A percentile compares a stretch with the other conserved stretches of the same genome.
phyloP scores from a whole-genome alignment of 2,113 vertebrate genomes.

The Columba janthina region DNA sequence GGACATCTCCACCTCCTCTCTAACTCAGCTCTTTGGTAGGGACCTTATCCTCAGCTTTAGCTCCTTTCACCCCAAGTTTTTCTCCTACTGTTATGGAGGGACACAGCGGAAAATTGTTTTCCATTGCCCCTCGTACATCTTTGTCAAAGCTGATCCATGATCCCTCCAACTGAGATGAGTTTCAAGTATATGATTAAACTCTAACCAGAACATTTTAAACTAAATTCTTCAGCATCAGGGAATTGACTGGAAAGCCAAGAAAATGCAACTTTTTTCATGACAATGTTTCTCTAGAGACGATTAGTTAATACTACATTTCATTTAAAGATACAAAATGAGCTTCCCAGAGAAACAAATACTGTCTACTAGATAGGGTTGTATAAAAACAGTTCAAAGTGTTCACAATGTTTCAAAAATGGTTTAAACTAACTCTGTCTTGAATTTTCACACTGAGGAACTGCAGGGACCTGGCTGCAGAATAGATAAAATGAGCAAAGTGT shows the following conservation, averaged over 20 bases:
- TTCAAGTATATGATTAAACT: neutral
- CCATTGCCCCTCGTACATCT: neutral
- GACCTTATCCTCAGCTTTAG: neutral
- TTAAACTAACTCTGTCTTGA: neutral
- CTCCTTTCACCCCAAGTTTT: neutral
- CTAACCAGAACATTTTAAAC: neutral
- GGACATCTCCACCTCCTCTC: neutral
- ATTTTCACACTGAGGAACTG: neutral
- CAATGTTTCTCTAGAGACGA: neutral
- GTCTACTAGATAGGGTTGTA: neutral
- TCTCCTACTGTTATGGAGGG: neutral
- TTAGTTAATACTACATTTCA: neutral
- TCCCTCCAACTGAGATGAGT: neutral
- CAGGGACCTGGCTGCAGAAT: neutral
- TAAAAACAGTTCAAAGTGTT: neutral
- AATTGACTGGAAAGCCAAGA: neutral
- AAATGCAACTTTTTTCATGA: neutral
- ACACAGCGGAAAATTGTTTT: neutral
- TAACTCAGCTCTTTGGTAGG: neutral
- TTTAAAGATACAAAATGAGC: constrained; percentile 21
- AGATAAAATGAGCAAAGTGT: neutral
- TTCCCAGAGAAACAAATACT: constrained; percentile 1
- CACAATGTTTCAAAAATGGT: neutral
- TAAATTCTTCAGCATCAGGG: neutral
- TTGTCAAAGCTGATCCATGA: neutral